A percentile compares a stretch with the other conserved stretches of the same genome.
These are phyloP conservation scores for Tetanocera ferruginea DNA, from an alignment of 2,888 invertebrate genomes.

Conservation along the genomic window DNA sequence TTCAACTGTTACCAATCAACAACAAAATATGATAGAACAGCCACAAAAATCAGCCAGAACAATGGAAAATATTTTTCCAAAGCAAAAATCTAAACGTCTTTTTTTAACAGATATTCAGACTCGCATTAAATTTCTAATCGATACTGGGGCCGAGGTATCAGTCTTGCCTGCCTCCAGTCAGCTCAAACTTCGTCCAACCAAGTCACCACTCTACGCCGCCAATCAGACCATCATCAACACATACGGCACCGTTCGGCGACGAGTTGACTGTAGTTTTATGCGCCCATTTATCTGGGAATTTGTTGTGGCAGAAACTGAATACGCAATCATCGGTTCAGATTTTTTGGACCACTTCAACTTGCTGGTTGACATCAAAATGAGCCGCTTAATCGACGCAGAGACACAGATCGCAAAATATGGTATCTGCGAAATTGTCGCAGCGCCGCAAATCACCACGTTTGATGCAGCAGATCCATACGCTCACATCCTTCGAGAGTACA, in stretches of 20 bases:
- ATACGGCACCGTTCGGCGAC: not conserved
- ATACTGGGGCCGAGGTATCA: not conserved
- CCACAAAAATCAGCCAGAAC: not conserved
- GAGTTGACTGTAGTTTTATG: not conserved
- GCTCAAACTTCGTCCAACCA: not conserved
- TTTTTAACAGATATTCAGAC: not conserved
- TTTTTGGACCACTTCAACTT: not conserved
- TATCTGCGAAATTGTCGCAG: not conserved
- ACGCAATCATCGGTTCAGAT: not conserved
- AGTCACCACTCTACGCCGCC: not conserved
- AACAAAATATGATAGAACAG: not conserved
- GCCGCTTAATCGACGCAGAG: not conserved
- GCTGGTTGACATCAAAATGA: not conserved
- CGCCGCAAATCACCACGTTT: conserved; percentile 8
- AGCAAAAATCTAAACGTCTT: not conserved
- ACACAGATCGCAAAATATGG: not conserved
- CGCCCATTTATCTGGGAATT: not conserved
- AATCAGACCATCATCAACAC: not conserved
- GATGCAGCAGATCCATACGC: not conserved
- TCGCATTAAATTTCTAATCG: not conserved
- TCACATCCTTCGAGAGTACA: not conserved
- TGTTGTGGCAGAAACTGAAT: not conserved
- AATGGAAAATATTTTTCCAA: not conserved
- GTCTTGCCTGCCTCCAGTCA: not conserved
- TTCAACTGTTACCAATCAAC: not conserved